Percentiles rank a stretch among this genome's conserved stretches.
phyloP scores from a whole-genome alignment of 2,888 invertebrate species.

The Panorpa germanica region DNA sequence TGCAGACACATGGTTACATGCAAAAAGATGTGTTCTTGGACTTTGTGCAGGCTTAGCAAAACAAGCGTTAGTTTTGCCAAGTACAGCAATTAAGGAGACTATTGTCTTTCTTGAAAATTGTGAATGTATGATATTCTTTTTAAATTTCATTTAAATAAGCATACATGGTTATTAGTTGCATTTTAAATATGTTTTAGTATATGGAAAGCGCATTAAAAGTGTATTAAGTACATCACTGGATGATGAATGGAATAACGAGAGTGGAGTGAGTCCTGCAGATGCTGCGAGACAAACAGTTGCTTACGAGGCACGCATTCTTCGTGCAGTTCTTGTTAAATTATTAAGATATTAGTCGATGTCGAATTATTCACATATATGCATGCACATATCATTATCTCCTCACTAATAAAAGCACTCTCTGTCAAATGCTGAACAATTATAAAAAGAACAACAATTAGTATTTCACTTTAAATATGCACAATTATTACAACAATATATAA shows the following conservation, averaged over 20 bases:
- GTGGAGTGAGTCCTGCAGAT: constrained; percentile 10
- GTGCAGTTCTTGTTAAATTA: constrained; percentile 20
- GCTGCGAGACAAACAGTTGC: constrained; percentile 25
- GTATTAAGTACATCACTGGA: constrained; percentile 18
- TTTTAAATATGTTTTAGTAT: constrained; percentile 16
- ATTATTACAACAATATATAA: no score
- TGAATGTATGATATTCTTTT: constrained; percentile 33
- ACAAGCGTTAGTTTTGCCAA: constrained; percentile 64
- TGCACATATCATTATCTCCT: no score
- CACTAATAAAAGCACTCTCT: no score
- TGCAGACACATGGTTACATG: constrained; percentile 97
- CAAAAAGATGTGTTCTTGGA: constrained; percentile 85
- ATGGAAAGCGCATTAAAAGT: constrained; percentile 22
- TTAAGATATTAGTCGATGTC: no score
- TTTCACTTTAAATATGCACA: no score
- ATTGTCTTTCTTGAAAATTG: constrained; percentile 72
- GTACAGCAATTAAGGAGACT: constrained; percentile 65
- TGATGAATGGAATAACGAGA: constrained; percentile 20
- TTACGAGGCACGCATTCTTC: constrained; percentile 21
- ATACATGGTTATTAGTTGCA: constrained; percentile 6
- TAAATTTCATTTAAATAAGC: constrained; percentile 3
- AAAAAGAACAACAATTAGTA: no score
- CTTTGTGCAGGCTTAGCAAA: constrained; percentile 70
- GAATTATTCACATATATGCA: no score
- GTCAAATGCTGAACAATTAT: no score